These are phyloP conservation scores for Venturia canescens DNA, from an alignment of 1,140 invertebrate genomes.

Conservation along the genomic window DNA sequence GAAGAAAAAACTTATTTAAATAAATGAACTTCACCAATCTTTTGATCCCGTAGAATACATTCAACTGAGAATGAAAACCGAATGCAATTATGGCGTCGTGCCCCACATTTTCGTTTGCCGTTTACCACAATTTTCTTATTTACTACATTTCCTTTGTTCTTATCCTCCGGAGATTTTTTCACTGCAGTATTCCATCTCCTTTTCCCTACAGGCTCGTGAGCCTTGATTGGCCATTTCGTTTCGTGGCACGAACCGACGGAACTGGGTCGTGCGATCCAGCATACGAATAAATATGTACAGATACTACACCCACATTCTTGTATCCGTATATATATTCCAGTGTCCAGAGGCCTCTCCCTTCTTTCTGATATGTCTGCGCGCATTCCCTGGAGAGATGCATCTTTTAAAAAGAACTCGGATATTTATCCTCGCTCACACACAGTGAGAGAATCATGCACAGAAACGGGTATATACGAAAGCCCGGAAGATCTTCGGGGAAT, in stretches of 20 bases:
- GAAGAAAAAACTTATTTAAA: not conserved
- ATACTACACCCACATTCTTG: not conserved
- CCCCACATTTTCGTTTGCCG: not conserved
- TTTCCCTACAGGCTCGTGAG: slow-evolving; percentile 41
- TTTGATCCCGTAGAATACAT: not conserved
- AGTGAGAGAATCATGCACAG: not conserved
- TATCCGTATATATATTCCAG: not conserved
- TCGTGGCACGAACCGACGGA: slow-evolving; percentile 15
- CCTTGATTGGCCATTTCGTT: slow-evolving; percentile 45
- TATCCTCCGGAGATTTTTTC: slow-evolving; percentile 19
- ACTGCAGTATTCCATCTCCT: not conserved
- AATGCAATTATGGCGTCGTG: not conserved
- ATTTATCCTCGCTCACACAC: slow-evolving; percentile 36
- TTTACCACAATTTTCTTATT: not conserved
- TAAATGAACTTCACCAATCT: not conserved
- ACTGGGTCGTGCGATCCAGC: slow-evolving; percentile 20
- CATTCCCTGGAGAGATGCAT: slow-evolving; percentile 32
- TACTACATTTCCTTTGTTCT: not conserved
- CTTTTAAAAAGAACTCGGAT: slow-evolving; percentile 29
- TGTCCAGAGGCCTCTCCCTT: not conserved
- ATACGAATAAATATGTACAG: not conserved
- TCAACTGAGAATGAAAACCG: not conserved
- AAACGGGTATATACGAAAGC: slow-evolving; percentile 23
- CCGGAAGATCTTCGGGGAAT: slow-evolving; percentile 35
- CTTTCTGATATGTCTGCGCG: not conserved